Evolutionary conservation across 1,140 invertebrate genomes (phyloP).

Genomic region (Aphaenogaster rudis): DNA sequence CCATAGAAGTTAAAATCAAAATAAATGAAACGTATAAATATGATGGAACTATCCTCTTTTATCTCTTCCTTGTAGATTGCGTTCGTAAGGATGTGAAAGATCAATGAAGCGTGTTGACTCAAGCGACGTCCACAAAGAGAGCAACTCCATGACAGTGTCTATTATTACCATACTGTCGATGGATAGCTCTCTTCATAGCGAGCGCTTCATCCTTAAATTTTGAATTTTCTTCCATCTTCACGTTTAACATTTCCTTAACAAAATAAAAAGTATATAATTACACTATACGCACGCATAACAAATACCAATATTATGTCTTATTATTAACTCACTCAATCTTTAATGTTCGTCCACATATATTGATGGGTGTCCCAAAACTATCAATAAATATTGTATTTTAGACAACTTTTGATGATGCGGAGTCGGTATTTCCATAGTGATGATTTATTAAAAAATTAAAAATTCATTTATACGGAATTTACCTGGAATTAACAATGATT

Average conservation of each 20-base stretch:
- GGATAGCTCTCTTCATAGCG: constrained; percentile 91
- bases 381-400: constrained; percentile 18
- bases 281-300: background rate
- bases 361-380: background rate
- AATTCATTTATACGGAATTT: background rate
- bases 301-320: background rate
- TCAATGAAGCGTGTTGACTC: constrained; percentile 75
- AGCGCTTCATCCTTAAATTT: constrained; percentile 79
- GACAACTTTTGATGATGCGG: background rate
- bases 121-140: constrained; percentile 89
- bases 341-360: background rate
- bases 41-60: background rate
- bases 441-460: background rate
- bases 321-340: background rate
- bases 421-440: background rate
- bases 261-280: background rate
- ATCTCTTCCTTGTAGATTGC: background rate
- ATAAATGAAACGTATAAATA: constrained; percentile 8
- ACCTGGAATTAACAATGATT: background rate
- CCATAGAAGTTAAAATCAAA: background rate
- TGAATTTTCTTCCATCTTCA: background rate
- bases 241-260: constrained; percentile 9
- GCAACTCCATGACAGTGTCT: constrained; percentile 90
- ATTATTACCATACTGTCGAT: constrained; percentile 89
- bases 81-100: background rate